Percentiles rank a stretch among this genome's conserved stretches.
Evolutionary conservation across 2,888 invertebrate species (phyloP).

Genomic region (Drosophila paranaensis): DNA sequence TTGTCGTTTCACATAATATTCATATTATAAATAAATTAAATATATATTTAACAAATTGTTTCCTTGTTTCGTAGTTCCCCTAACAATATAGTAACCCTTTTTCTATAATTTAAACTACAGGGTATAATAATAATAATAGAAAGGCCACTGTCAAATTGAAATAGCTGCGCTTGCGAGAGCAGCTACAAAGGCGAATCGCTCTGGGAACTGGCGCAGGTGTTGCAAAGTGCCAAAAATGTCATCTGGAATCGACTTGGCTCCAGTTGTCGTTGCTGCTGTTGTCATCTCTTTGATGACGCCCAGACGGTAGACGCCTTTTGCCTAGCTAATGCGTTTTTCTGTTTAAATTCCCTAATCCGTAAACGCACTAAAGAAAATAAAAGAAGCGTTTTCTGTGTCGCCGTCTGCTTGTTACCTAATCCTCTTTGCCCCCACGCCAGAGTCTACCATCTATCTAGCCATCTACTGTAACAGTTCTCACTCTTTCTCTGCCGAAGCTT

Average conservation of each 20-base stretch:
- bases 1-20: no score
- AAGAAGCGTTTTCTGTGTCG: conserved; percentile 67
- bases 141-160: conserved; percentile 26
- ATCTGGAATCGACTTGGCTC: conserved; percentile 41
- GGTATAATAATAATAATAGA: conserved; percentile 22
- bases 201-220: conserved; percentile 82
- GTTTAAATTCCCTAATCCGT: conserved; percentile 79
- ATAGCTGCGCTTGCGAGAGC: conserved; percentile 8
- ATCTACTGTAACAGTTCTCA: conserved; percentile 14
- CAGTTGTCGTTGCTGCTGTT: conserved; percentile 17
- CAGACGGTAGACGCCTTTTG: conserved; percentile 55
- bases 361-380: conserved; percentile 63
- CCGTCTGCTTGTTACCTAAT: conserved; percentile 52
- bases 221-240: conserved; percentile 72
- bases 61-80: no score
- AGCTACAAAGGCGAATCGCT: conserved; percentile 28
- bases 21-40: background rate
- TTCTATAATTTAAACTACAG: background rate
- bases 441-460: conserved; percentile 4
- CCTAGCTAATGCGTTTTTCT: conserved; percentile 80
- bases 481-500: conserved; percentile 5
- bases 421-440: conserved; percentile 22
- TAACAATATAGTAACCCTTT: no score
- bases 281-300: conserved; percentile 45
- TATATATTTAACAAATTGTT: background rate